Conservation (phyloP, 1,140 invertebrate species). For the Leptopilina clavipes region DNA sequence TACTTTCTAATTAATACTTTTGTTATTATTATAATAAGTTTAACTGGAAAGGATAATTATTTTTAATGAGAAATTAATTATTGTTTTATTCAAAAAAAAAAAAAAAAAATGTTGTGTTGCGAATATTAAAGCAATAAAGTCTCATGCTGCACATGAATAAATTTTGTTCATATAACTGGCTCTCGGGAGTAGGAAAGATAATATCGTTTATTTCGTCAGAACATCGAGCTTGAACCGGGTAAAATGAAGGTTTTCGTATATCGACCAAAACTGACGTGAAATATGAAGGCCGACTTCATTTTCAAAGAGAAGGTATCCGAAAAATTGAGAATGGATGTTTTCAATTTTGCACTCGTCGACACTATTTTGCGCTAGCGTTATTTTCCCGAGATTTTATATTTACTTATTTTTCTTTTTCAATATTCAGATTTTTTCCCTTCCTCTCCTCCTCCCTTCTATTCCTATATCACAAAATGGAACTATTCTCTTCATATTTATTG, state of each 20-base stretch:
- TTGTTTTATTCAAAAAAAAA: too few relatives aligned
- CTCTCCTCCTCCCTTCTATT: not conserved
- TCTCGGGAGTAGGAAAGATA: slow-evolving; percentile 4
- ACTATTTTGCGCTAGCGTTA: slow-evolving; percentile 18
- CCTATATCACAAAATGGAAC: not conserved
- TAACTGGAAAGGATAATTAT: too few relatives aligned
- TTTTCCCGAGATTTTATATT: slow-evolving; percentile 14
- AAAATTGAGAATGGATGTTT: slow-evolving; percentile 32
- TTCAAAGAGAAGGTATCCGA: slow-evolving; percentile 29
- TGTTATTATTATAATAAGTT: too few relatives aligned
- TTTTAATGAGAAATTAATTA: too few relatives aligned
- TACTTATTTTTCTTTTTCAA: slow-evolving; percentile 3
- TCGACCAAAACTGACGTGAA: slow-evolving; percentile 32
- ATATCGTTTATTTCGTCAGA: slow-evolving; percentile 27
- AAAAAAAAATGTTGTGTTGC: not conserved
- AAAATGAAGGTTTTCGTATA: slow-evolving; percentile 33
- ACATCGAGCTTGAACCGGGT: slow-evolving; percentile 16
- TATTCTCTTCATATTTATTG: not conserved
- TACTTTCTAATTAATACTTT: too few relatives aligned
- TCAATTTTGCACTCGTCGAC: slow-evolving; percentile 34
- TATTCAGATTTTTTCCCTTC: not conserved
- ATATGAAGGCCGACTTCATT: slow-evolving; percentile 31
- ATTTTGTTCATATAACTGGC: not conserved
- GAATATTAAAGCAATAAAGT: not conserved
- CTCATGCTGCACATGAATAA: not conserved